A percentile compares a stretch with the other conserved stretches of the same genome.
Conservation (phyloP, 2,113 vertebrate genomes). For the Petromus typicus region DNA sequence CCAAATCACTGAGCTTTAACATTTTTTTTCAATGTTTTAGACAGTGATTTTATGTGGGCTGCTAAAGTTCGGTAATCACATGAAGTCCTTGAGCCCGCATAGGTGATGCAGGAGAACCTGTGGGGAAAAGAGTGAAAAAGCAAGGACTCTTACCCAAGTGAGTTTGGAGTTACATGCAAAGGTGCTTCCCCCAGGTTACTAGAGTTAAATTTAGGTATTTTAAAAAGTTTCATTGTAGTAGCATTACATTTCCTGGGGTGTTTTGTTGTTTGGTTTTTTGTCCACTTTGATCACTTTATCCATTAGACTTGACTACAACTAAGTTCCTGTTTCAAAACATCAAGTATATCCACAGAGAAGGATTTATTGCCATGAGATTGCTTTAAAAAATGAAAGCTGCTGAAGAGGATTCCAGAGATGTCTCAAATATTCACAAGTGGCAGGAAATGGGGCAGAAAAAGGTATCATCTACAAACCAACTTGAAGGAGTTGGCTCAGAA, state of each 20-base stretch:
- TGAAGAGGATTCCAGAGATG: not conserved
- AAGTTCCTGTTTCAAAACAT: constrained; percentile 25
- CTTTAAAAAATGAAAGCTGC: not conserved
- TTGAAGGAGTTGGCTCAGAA: not conserved
- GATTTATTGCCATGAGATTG: not conserved
- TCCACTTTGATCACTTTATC: not conserved
- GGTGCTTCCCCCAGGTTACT: not conserved
- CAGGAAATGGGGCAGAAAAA: not conserved
- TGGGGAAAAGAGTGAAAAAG: not conserved
- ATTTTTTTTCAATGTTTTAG: not conserved
- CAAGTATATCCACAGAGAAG: not conserved
- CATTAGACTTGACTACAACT: constrained; percentile 36
- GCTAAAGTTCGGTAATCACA: not conserved
- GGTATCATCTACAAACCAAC: not conserved
- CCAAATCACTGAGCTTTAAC: not conserved
- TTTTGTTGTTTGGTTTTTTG: not conserved
- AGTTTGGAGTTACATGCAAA: not conserved
- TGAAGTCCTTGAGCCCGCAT: not conserved
- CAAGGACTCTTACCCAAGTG: not conserved
- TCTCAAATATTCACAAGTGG: not conserved
- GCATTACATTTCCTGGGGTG: not conserved
- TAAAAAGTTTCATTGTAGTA: not conserved
- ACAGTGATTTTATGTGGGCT: not conserved
- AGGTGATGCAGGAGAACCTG: not conserved
- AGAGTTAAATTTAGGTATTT: not conserved